phyloP scores from a whole-genome alignment of 2,113 vertebrate species.

The Lepus europaeus region DNA sequence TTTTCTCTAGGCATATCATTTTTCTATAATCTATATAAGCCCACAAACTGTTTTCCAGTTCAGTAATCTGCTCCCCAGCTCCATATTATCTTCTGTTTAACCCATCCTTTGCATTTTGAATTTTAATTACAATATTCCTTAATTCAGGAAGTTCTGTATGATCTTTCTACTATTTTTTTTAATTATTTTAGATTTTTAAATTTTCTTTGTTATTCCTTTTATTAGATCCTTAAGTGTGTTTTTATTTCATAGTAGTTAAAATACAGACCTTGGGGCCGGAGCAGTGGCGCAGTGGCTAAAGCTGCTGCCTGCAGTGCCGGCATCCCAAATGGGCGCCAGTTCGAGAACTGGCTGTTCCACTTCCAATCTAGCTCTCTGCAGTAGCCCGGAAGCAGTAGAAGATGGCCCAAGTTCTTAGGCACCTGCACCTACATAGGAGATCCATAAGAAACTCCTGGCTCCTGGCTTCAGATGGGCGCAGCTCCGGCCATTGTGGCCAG shows the following conservation, averaged over 20 bases:
- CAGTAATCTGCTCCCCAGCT: background rate
- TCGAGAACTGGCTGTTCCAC: no score
- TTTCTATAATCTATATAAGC: background rate
- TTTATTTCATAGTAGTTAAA: background rate
- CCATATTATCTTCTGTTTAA: background rate
- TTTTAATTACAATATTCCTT: background rate
- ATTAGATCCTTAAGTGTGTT: background rate
- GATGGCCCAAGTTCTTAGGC: no score
- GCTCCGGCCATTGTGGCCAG: no score
- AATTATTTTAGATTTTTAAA: background rate
- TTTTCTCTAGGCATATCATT: background rate
- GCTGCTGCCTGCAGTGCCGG: no score
- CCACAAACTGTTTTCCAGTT: background rate
- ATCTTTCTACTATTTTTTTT: background rate
- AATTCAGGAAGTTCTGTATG: background rate
- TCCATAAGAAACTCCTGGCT: no score
- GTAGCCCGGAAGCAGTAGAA: no score
- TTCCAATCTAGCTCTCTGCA: no score
- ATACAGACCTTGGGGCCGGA: background rate
- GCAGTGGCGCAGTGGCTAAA: no score
- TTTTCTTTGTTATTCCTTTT: background rate
- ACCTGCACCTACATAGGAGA: no score
- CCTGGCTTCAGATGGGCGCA: no score
- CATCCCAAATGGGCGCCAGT: no score
- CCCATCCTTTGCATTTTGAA: background rate